Base-by-base conservation (phyloP, 2,113 vertebrate species). In the Microcebus murinus region DNA sequence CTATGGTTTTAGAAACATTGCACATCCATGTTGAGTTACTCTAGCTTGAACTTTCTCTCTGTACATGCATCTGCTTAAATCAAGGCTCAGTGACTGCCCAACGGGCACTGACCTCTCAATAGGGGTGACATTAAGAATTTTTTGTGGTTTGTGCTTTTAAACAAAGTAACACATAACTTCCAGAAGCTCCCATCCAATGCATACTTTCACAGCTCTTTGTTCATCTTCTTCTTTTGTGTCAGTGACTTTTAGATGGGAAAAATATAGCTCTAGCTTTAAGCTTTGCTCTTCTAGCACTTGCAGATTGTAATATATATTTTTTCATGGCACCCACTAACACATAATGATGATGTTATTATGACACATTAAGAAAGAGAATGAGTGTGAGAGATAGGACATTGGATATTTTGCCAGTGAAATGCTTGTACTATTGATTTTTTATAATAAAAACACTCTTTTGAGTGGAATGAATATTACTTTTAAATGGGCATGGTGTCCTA, bases 41-140 rank as follows among this genome's bases (percentile, higher is more conserved):
- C 17, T n/a, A 36, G 18, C 34, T 83, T 96, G 79, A 97, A 74
- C 25, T 81, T 93, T 52, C 7, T 63, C 15, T 93, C 12, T 17
- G 3, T 55, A 70, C 29, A 55, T 85, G 42, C 42, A 82, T 48
- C n/a, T 39, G 42, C 31, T 86, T 93, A 97, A 96, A 86, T 92
- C 87, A 95, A 89, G 23, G 31, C 63, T 87, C 34, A 70, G 8
- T 76, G 31, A 65, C 52, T 90, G 89, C 25, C n/a, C 87, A 63
- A 90, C 63, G 34, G 96, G 70, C 5, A 20, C 8, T 87, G 76
- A 94, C 90, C 82, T 95, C 86, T 89, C 85, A 79, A 90, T 65
- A 87, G 36, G 59, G 77, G 48, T 88, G 55, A 65, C 52, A 94
- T 96, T 91, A 92, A 94, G 61, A 70, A 42, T 76, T 87, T 81